These are phyloP conservation scores for Theropithecus gelada DNA, from an alignment of 2,113 vertebrate genomes.

Conservation along the genomic window DNA sequence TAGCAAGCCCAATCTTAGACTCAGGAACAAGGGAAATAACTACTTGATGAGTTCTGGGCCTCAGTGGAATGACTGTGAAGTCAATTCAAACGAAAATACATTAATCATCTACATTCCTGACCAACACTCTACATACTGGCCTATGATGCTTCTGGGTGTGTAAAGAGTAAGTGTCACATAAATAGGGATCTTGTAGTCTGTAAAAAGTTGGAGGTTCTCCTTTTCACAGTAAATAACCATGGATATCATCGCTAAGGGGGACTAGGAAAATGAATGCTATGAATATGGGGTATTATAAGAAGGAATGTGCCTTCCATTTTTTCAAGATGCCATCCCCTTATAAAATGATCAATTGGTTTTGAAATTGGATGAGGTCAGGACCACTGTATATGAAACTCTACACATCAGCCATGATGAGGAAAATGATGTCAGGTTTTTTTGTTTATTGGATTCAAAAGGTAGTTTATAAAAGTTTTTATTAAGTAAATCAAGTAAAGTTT, in stretches of 20 bases:
- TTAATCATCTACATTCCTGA: slow-evolving; percentile 9
- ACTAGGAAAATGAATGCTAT: neutral
- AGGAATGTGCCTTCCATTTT: neutral
- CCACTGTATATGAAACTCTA: neutral
- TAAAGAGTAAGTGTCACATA: slow-evolving; percentile 27
- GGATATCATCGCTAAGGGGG: neutral
- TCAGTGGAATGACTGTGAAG: slow-evolving; percentile 38
- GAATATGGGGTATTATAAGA: neutral
- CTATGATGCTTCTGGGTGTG: neutral
- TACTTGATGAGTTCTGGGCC: slow-evolving; percentile 44
- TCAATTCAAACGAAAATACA: slow-evolving; percentile 59
- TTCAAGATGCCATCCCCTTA: neutral
- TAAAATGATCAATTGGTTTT: neutral
- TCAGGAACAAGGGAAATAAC: slow-evolving; percentile 54
- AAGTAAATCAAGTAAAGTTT: neutral
- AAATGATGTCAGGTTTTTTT: neutral
- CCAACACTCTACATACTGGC: neutral
- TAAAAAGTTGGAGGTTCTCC: neutral
- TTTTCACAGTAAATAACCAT: slow-evolving; percentile 10
- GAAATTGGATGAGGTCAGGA: neutral
- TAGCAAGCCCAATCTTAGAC: slow-evolving; percentile 45
- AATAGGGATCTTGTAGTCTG: neutral
- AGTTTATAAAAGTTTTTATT: neutral
- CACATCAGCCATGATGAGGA: neutral
- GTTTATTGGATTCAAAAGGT: neutral